Evolutionary conservation across 2,113 vertebrate species (phyloP).

Genomic region (Ceratotherium simum): DNA sequence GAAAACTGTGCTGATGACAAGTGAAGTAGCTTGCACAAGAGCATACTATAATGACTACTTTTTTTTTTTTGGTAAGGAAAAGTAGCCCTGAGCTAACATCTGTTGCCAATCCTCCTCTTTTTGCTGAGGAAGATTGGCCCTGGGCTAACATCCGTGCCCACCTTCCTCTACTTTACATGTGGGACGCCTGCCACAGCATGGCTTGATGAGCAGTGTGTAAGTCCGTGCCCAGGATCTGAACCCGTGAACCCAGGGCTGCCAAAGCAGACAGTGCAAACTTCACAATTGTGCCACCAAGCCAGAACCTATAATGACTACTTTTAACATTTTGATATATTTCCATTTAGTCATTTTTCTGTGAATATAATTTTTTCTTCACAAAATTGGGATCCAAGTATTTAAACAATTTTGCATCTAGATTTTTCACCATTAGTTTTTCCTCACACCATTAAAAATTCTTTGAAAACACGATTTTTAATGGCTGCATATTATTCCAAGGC

Average conservation of each 20-base stretch:
- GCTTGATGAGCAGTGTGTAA: too few species aligned
- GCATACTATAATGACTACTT: neutral
- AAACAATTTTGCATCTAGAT: slow-evolving; percentile 25
- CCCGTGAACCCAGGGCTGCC: too few species aligned
- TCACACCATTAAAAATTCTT: neutral
- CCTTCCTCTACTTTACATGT: too few species aligned
- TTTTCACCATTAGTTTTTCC: slow-evolving; percentile 41
- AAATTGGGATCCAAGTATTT: slow-evolving; percentile 19
- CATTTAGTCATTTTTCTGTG: neutral
- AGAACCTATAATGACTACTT: neutral
- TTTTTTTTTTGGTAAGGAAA: too few species aligned
- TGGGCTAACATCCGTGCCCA: too few species aligned
- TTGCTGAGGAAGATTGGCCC: too few species aligned
- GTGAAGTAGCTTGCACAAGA: neutral
- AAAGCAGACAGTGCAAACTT: too few species aligned
- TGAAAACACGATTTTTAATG: slow-evolving; percentile 32
- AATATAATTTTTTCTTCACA: slow-evolving; percentile 10
- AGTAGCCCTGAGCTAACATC: too few species aligned
- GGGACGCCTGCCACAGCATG: too few species aligned
- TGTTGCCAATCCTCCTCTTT: too few species aligned
- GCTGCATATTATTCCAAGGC: neutral
- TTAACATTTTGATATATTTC: slow-evolving; percentile 7
- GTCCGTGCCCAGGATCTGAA: too few species aligned
- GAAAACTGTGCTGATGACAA: neutral
- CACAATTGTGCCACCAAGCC: too few species aligned